Conservation (phyloP, 1,140 invertebrate species). For the Samia ricini region DNA sequence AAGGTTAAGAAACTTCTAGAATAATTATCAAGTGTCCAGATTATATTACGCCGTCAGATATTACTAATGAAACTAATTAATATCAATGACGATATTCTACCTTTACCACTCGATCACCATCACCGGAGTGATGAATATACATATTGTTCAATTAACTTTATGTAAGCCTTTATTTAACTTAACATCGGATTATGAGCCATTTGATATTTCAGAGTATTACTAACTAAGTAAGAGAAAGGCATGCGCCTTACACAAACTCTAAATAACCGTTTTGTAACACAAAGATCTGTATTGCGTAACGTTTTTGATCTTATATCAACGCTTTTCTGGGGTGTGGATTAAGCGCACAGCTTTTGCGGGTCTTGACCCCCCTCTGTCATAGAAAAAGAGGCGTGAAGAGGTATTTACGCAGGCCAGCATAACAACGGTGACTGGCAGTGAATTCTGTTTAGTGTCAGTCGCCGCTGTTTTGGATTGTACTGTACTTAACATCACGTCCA, state of each 20-base stretch:
- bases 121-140: neutral
- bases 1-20: no score
- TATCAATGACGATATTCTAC: neutral
- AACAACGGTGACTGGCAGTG: no score
- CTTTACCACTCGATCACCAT: neutral
- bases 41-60: no score
- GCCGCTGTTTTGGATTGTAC: no score
- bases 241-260: slow-evolving; percentile 11
- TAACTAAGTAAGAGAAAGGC: slow-evolving; percentile 13
- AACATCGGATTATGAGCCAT: neutral
- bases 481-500: no score
- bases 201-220: slow-evolving; percentile 6
- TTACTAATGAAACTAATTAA: neutral
- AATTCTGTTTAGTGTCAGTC: no score
- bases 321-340: neutral
- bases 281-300: slow-evolving; percentile 7
- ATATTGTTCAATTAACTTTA: neutral
- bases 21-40: no score
- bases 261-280: slow-evolving; percentile 13
- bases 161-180: neutral
- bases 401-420: no score
- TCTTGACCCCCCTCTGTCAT: neutral
- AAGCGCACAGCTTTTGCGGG: neutral
- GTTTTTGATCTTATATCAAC: slow-evolving; percentile 13
- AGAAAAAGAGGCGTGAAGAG: no score